Conservation (phyloP, 2,797 vertebrate species). For the Melanotaenia maccullochi region DNA sequence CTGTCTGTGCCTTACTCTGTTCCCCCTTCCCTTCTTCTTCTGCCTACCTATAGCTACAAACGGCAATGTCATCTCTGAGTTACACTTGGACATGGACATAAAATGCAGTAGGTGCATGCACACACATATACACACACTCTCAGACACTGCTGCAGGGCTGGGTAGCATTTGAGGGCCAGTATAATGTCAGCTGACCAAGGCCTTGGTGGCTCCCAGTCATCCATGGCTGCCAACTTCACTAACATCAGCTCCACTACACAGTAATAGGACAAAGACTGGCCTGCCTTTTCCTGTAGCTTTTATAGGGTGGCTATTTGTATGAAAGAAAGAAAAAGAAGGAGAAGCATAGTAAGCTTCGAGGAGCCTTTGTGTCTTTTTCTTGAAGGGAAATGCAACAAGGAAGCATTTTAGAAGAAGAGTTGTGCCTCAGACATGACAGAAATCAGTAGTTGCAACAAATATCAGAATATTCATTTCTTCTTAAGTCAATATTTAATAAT, state of each 20-base stretch:
- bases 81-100: slow-evolving; percentile 65
- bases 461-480: slow-evolving; percentile 5
- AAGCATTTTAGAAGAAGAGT: slow-evolving; percentile 18
- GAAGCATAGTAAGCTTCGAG: slow-evolving; percentile 31
- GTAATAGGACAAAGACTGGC: slow-evolving; percentile 60
- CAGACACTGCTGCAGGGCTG: slow-evolving; percentile 46
- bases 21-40: slow-evolving; percentile 9
- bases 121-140: slow-evolving; percentile 16
- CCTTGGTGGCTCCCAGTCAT: slow-evolving; percentile 71
- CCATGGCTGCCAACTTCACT: slow-evolving; percentile 69
- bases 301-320: slow-evolving; percentile 52
- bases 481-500: slow-evolving; percentile 4
- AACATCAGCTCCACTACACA: slow-evolving; percentile 51
- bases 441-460: slow-evolving; percentile 3
- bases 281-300: slow-evolving; percentile 61
- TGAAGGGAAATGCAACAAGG: slow-evolving; percentile 45
- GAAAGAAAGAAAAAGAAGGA: slow-evolving; percentile 38
- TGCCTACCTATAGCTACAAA: slow-evolving; percentile 33
- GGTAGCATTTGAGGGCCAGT: slow-evolving; percentile 63
- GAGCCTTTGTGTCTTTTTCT: slow-evolving; percentile 42
- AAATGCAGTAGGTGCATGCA: slow-evolving; percentile 4
- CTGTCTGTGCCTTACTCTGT: slow-evolving; percentile 17
- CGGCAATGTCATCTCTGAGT: slow-evolving; percentile 40
- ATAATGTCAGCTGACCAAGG: slow-evolving; percentile 73
- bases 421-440: slow-evolving; percentile 25